phyloP scores from a whole-genome alignment of 2,113 vertebrate genomes.

The Pollimyrus isidori region DNA sequence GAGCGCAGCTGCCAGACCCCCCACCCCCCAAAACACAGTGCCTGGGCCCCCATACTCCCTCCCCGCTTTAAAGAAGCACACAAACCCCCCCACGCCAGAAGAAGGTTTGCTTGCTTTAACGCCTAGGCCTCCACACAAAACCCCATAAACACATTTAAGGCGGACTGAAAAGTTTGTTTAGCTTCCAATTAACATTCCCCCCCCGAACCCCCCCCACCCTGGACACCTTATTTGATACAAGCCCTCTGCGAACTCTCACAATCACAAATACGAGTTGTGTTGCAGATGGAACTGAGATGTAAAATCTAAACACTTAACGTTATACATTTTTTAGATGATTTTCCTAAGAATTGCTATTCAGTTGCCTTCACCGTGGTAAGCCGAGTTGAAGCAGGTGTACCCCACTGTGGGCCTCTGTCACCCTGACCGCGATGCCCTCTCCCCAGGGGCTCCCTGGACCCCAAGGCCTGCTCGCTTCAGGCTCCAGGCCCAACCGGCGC shows the following conservation, averaged over 20 bases:
- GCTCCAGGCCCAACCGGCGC: neutral
- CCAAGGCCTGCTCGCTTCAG: neutral
- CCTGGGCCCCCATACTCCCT: neutral
- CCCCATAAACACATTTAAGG: neutral
- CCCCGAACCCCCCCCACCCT: neutral
- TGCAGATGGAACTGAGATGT: neutral
- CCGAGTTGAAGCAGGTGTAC: too few relatives aligned
- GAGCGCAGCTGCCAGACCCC: constrained; percentile 12
- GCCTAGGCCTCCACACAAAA: constrained; percentile 10
- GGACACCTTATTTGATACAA: neutral
- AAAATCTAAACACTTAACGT: neutral
- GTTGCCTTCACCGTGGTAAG: too few relatives aligned
- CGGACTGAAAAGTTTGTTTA: neutral
- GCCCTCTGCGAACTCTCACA: neutral
- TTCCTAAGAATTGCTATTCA: neutral
- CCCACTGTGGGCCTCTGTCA: neutral
- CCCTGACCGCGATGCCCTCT: neutral
- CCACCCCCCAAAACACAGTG: neutral
- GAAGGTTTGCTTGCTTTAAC: neutral
- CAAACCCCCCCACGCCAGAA: too few relatives aligned
- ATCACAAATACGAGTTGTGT: neutral
- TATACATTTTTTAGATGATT: neutral
- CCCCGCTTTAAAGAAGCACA: too few relatives aligned
- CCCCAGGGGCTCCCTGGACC: neutral
- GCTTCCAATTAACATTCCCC: neutral